phyloP scores from a whole-genome alignment of 2,888 invertebrate genomes.

The Theristus sp. region DNA sequence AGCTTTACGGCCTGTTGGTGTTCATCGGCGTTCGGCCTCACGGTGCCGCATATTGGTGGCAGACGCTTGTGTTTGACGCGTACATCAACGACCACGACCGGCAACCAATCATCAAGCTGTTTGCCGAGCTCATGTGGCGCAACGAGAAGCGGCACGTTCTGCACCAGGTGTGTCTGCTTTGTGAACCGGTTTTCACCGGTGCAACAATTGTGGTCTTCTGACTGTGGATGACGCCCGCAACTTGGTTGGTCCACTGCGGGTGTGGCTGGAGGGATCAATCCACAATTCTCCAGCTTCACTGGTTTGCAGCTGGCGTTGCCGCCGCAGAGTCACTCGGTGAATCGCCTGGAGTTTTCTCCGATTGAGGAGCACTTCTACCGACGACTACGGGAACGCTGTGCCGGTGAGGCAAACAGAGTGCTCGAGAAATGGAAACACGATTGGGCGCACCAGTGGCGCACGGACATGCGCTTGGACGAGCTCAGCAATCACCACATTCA shows the following conservation, averaged over 20 bases:
- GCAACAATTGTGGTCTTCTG: not conserved
- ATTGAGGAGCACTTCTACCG: conserved; percentile 54
- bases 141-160: conserved; percentile 48
- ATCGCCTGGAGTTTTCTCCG: conserved; percentile 48
- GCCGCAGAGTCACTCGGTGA: conserved; percentile 41
- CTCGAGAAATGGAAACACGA: too few species aligned
- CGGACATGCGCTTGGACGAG: too few species aligned
- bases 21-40: conserved; percentile 45
- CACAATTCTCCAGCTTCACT: too few species aligned
- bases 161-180: conserved; percentile 38
- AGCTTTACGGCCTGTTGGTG: conserved; percentile 42
- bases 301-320: conserved; percentile 43
- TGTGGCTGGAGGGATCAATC: too few species aligned
- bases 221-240: not conserved
- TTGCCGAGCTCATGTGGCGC: conserved; percentile 48
- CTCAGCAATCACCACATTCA: too few species aligned
- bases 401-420: conserved; percentile 9
- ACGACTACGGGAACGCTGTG: conserved; percentile 41
- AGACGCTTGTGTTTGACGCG: conserved; percentile 37
- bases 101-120: conserved; percentile 37
- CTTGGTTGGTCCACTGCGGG: too few species aligned
- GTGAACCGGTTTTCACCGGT: too few species aligned
- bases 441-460: too few species aligned
- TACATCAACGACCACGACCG: conserved; percentile 35
- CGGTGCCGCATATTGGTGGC: conserved; percentile 38